A percentile compares a stretch with the other conserved stretches of the same genome.
Evolutionary conservation across 2,888 invertebrate species (phyloP).

Genomic region (Nymphalis c-album): DNA sequence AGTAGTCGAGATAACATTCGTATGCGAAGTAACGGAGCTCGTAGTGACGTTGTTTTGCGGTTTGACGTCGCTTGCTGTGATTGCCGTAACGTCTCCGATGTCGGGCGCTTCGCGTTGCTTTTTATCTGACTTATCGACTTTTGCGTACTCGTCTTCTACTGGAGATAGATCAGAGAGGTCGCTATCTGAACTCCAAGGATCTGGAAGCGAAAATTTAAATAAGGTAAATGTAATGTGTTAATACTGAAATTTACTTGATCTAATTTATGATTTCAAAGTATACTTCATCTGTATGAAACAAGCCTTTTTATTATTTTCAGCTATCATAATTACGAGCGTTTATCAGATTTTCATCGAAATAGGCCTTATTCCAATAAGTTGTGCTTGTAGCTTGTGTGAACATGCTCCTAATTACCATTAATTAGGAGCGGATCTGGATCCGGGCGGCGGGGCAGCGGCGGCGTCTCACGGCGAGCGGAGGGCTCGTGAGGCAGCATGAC

Average conservation of each 20-base stretch:
- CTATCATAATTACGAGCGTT: too few relatives aligned
- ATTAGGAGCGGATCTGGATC: conserved; percentile 87
- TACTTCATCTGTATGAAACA: too few relatives aligned
- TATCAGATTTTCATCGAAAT: too few relatives aligned
- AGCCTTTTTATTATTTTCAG: too few relatives aligned
- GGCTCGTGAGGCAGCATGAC: conserved; percentile 91
- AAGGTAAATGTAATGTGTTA: too few relatives aligned
- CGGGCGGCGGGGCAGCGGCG: conserved; percentile 87
- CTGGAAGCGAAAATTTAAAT: conserved; percentile 48
- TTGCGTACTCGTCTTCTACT: conserved; percentile 84
- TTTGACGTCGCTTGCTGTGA: conserved; percentile 46
- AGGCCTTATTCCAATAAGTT: too few relatives aligned
- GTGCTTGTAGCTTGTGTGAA: too few relatives aligned
- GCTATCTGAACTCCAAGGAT: conserved; percentile 91
- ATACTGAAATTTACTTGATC: too few relatives aligned
- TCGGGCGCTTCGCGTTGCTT: conserved; percentile 70
- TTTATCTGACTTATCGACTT: conserved; percentile 68
- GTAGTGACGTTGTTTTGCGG: conserved; percentile 35
- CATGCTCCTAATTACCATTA: conserved; percentile 60
- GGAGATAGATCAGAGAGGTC: conserved; percentile 92
- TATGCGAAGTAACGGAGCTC: conserved; percentile 24
- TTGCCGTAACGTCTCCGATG: conserved; percentile 70
- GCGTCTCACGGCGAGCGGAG: conserved; percentile 87
- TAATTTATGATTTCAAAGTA: too few relatives aligned
- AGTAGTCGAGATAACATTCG: conserved; percentile 25